These are phyloP conservation scores for Smittia sp. DNA, from an alignment of 2,888 invertebrate genomes.

Conservation along the genomic window DNA sequence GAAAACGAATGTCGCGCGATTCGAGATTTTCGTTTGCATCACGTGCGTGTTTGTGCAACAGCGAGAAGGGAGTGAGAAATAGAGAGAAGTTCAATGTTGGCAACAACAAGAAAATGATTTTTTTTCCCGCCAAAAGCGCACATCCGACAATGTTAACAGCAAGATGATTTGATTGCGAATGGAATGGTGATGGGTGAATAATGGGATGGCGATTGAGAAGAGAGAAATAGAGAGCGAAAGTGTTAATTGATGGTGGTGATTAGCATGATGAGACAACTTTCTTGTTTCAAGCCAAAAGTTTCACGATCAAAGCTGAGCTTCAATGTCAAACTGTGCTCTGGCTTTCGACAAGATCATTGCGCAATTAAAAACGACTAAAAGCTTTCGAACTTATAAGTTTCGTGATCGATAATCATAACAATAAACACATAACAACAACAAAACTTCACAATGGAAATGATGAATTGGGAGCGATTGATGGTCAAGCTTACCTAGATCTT, in stretches of 20 bases:
- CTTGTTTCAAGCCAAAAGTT: too few relatives aligned
- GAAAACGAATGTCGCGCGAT: background rate
- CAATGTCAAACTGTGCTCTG: too few relatives aligned
- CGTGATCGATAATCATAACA: background rate
- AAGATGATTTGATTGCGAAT: slow-evolving; percentile 32
- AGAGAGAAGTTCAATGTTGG: background rate
- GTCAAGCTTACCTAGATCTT: slow-evolving; percentile 56
- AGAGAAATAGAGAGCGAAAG: background rate
- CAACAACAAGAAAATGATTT: background rate
- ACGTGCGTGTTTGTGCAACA: background rate
- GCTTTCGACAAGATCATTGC: too few relatives aligned
- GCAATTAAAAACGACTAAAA: too few relatives aligned
- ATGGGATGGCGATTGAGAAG: background rate
- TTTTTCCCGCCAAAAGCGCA: slow-evolving; percentile 39
- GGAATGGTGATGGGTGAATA: slow-evolving; percentile 2
- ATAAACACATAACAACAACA: slow-evolving; percentile 29
- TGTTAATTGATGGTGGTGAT: slow-evolving; percentile 22
- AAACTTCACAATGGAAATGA: slow-evolving; percentile 12
- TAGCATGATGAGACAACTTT: background rate
- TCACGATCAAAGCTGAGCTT: too few relatives aligned
- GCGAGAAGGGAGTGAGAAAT: background rate
- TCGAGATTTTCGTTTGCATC: slow-evolving; percentile 37
- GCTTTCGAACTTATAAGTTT: too few relatives aligned
- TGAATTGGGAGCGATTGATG: background rate
- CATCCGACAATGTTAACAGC: slow-evolving; percentile 3